Percentiles rank a stretch among this genome's conserved stretches.
phyloP scores from a whole-genome alignment of 2,113 vertebrate species.

The Otus sunia region DNA sequence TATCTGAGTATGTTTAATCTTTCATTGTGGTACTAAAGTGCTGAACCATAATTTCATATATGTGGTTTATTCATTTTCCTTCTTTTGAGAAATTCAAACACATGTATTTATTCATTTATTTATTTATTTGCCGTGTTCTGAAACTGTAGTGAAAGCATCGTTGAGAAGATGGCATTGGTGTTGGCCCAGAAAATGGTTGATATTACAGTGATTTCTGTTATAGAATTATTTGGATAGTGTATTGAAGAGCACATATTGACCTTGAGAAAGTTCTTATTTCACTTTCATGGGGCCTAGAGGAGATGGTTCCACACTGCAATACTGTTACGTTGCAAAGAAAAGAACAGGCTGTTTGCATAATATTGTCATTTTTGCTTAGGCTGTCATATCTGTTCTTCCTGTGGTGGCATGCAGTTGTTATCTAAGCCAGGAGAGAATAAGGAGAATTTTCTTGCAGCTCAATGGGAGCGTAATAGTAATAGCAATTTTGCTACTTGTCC shows the following conservation, averaged over 20 bases:
- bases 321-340: not conserved
- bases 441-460: not conserved
- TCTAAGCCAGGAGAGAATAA: not conserved
- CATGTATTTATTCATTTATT: not conserved
- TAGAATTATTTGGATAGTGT: not conserved
- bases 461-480: not conserved
- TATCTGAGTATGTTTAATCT: not conserved
- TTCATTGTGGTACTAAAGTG: not conserved
- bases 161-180: not conserved
- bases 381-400: not conserved
- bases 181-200: not conserved
- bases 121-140: not conserved
- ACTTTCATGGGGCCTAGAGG: not conserved
- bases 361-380: not conserved
- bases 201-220: not conserved
- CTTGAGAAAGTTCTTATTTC: not conserved
- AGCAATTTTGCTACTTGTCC: not conserved
- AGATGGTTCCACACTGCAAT: not conserved
- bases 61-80: not conserved
- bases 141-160: not conserved
- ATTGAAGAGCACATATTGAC: not conserved
- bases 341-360: not conserved
- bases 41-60: not conserved
- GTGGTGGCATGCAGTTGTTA: not conserved
- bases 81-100: not conserved